Evolutionary conservation across 2,113 vertebrate genomes (phyloP).

Genomic region (Ageneiosus marmoratus): DNA sequence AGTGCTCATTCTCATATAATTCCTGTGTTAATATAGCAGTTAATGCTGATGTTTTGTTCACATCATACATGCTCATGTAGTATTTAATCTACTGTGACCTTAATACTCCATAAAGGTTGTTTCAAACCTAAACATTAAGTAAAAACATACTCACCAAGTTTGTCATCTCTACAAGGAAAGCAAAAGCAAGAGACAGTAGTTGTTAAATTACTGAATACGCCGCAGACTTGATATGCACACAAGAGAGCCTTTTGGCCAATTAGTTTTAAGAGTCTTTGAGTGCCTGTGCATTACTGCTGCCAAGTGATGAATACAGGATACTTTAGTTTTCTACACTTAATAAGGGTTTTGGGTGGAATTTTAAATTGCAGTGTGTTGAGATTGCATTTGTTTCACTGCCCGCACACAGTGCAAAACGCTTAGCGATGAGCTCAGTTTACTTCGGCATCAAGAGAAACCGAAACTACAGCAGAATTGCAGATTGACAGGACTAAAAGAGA

Average conservation of each 20-base stretch:
- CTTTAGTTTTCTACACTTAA: constrained; percentile 16
- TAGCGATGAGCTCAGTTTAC: not conserved
- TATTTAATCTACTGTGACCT: not conserved
- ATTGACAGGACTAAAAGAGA: not conserved
- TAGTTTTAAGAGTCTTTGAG: constrained; percentile 12
- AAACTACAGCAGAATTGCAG: not conserved
- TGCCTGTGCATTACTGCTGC: not conserved
- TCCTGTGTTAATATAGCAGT: not conserved
- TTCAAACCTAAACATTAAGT: not conserved
- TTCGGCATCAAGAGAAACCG: not conserved
- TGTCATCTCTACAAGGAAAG: not conserved
- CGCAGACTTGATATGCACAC: not conserved
- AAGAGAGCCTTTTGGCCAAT: constrained; percentile 10
- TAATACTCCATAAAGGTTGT: not conserved
- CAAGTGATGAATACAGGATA: not conserved
- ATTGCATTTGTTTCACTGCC: not conserved
- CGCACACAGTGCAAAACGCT: not conserved
- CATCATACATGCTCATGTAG: not conserved
- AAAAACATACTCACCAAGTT: not conserved
- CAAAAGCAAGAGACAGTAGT: not conserved
- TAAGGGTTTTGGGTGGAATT: constrained; percentile 14
- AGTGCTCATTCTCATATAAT: not conserved
- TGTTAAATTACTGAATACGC: not conserved
- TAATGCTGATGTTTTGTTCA: not conserved
- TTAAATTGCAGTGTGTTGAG: not conserved